Percentiles rank a stretch among this genome's conserved stretches.
Evolutionary conservation across 2,113 vertebrate genomes (phyloP).

Genomic region (Colossoma macropomum): DNA sequence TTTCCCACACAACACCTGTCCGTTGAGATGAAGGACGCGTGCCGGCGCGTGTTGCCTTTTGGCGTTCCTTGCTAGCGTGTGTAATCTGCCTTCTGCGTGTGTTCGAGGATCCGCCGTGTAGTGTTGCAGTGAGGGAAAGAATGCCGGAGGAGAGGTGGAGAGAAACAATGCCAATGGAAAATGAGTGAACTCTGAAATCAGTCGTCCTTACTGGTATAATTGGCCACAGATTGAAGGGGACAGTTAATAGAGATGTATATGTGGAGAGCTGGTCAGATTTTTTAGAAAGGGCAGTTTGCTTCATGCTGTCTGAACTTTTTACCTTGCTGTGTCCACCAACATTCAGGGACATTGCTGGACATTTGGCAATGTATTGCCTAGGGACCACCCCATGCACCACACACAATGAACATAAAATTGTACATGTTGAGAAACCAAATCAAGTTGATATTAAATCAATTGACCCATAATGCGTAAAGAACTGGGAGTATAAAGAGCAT

Average conservation of each 20-base stretch:
- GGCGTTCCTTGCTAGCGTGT: not conserved
- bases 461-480: too few species aligned
- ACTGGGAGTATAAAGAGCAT: too few species aligned
- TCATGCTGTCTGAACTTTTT: too few species aligned
- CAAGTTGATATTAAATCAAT: too few species aligned
- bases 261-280: too few species aligned
- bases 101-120: not conserved
- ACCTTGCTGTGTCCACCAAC: too few species aligned
- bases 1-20: slow-evolving; percentile 19
- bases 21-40: slow-evolving; percentile 2
- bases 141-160: not conserved
- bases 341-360: too few species aligned
- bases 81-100: slow-evolving; percentile 5
- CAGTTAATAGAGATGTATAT: not conserved
- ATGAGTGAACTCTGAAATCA: not conserved
- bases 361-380: too few species aligned
- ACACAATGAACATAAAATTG: too few species aligned
- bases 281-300: too few species aligned
- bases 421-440: too few species aligned
- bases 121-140: not conserved
- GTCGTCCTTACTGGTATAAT: slow-evolving; percentile 19
- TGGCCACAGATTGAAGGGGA: slow-evolving; percentile 14
- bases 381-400: too few species aligned
- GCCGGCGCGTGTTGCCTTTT: not conserved
- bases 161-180: not conserved